phyloP scores from a whole-genome alignment of 2,797 vertebrate genomes.

The Centroberyx gerrardi region DNA sequence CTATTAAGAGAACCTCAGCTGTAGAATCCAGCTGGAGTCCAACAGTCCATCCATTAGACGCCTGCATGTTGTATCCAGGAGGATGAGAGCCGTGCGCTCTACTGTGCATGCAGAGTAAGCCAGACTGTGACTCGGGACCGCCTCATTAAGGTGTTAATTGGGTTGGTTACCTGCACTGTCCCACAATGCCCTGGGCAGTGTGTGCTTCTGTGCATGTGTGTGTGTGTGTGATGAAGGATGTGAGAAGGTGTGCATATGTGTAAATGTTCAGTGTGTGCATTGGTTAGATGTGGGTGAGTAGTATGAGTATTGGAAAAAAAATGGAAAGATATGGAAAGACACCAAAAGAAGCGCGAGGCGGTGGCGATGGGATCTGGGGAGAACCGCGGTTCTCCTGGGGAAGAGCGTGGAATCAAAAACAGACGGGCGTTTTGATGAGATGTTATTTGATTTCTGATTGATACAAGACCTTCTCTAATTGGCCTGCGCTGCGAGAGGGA shows the following conservation, averaged over 20 bases:
- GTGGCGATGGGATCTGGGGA: slow-evolving; percentile 60
- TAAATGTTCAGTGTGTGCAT: slow-evolving; percentile 13
- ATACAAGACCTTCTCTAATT: slow-evolving; percentile 80
- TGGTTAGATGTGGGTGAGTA: slow-evolving; percentile 3
- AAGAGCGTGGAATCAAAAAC: slow-evolving; percentile 62
- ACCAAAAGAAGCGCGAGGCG: slow-evolving; percentile 27
- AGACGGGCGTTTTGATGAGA: slow-evolving; percentile 76
- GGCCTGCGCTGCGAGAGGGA: slow-evolving; percentile 68
- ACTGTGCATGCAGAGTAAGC: slow-evolving; percentile 51
- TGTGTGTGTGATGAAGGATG: slow-evolving; percentile 2
- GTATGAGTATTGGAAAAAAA: slow-evolving; percentile 12
- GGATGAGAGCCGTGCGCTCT: slow-evolving; percentile 38
- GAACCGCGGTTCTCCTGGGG: slow-evolving; percentile 43
- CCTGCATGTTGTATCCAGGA: slow-evolving; percentile 18
- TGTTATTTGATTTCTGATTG: slow-evolving; percentile 84
- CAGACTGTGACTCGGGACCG: slow-evolving; percentile 63
- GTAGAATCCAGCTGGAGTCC: background rate
- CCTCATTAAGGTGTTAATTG: slow-evolving; percentile 83
- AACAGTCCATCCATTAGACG: slow-evolving; percentile 2
- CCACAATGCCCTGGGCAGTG: slow-evolving; percentile 50
- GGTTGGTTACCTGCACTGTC: slow-evolving; percentile 73
- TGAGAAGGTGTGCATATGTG: background rate
- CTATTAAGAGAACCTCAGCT: background rate
- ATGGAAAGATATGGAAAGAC: slow-evolving; percentile 8
- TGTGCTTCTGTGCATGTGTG: slow-evolving; percentile 11